Conservation (phyloP, 2,113 vertebrate species). For the Jacana jacana region DNA sequence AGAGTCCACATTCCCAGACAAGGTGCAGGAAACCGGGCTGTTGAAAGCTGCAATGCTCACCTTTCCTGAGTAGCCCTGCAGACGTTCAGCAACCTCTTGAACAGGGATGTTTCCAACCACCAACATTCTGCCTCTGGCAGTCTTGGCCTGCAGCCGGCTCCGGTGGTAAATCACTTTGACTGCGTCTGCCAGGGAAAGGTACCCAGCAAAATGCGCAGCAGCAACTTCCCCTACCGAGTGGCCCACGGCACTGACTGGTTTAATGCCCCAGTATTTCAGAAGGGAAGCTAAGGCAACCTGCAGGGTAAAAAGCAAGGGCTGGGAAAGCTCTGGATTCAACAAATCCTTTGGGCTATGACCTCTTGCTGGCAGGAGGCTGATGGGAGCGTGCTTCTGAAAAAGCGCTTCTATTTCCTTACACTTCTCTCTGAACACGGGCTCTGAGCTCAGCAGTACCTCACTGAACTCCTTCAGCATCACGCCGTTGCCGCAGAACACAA, state of each 20-base stretch:
- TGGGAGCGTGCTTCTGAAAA: slow-evolving; percentile 67
- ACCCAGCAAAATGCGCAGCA: slow-evolving; percentile 84
- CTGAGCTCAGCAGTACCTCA: slow-evolving; percentile 72
- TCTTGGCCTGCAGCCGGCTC: slow-evolving; percentile 78
- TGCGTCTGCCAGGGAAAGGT: slow-evolving; percentile 83
- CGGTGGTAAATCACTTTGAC: slow-evolving; percentile 82
- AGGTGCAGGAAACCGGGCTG: slow-evolving; percentile 83
- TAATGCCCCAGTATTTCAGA: slow-evolving; percentile 82
- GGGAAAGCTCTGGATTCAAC: slow-evolving; percentile 70
- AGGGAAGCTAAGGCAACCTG: slow-evolving; percentile 80
- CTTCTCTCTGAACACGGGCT: slow-evolving; percentile 79
- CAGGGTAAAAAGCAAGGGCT: slow-evolving; percentile 83
- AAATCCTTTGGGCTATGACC: slow-evolving; percentile 55
- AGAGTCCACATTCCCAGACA: slow-evolving; percentile 78
- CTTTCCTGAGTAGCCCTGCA: slow-evolving; percentile 67
- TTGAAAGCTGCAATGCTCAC: slow-evolving; percentile 84
- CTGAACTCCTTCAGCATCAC: slow-evolving; percentile 78
- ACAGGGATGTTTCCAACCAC: slow-evolving; percentile 80
- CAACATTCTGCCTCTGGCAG: slow-evolving; percentile 81
- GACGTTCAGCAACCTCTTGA: slow-evolving; percentile 63
- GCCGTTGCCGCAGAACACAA: slow-evolving; percentile 86
- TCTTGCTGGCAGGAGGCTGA: slow-evolving; percentile 64
- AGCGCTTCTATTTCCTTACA: slow-evolving; percentile 74
- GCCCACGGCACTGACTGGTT: slow-evolving; percentile 74
- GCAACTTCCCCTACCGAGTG: slow-evolving; percentile 85